A percentile compares a stretch with the other conserved stretches of the same genome.
Evolutionary conservation across 1,140 invertebrate genomes (phyloP).

Genomic region (Dreissena rostriformis): DNA sequence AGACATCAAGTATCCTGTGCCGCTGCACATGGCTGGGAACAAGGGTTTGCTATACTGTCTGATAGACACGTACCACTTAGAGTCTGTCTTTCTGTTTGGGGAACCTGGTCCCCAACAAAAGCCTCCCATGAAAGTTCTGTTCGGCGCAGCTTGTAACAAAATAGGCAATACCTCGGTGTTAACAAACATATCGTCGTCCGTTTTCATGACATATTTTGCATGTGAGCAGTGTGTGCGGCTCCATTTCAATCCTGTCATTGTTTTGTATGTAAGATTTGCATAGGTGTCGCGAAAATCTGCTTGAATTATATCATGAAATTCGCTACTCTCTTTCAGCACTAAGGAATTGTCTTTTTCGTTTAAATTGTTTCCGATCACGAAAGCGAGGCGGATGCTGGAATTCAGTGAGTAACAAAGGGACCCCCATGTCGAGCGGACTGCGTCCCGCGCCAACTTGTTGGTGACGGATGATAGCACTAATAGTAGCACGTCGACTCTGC

Average conservation of each 20-base stretch:
- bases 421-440: background rate
- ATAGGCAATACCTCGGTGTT: too few relatives aligned
- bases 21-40: conserved; percentile 81
- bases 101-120: too few relatives aligned
- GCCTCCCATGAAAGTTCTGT: conserved; percentile 49
- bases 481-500: background rate
- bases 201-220: conserved; percentile 45
- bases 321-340: conserved; percentile 37
- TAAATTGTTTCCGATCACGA: background rate
- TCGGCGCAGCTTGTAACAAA: conserved; percentile 48
- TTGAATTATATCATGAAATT: conserved; percentile 52
- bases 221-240: conserved; percentile 16
- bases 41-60: conserved; percentile 71
- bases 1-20: conserved; percentile 80
- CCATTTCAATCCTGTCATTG: conserved; percentile 52
- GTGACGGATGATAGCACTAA: background rate
- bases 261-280: conserved; percentile 51
- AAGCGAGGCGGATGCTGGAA: background rate
- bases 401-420: background rate
- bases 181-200: conserved; percentile 40
- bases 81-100: conserved; percentile 72
- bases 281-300: conserved; percentile 51
- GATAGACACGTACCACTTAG: conserved; percentile 79
- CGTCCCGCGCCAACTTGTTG: background rate
- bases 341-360: background rate